These are phyloP conservation scores for Ennomos fuscantarius DNA, from an alignment of 2,888 invertebrate species.

Conservation along the genomic window DNA sequence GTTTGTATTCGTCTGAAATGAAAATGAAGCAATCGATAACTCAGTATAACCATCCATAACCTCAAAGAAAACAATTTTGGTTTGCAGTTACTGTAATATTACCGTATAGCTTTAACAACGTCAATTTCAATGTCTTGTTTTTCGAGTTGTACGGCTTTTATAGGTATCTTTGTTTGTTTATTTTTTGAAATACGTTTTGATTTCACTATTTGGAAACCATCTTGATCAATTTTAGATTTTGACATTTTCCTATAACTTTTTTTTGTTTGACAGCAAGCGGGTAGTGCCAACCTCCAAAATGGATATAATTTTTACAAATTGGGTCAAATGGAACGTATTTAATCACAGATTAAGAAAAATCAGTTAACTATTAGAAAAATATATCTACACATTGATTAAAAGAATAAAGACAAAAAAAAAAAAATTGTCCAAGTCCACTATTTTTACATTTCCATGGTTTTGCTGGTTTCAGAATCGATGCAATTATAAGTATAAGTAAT, in stretches of 20 bases:
- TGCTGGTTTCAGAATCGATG: no score
- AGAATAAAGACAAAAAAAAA: no score
- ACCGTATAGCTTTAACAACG: constrained; percentile 60
- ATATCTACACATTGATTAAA: no score
- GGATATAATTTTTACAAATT: no score
- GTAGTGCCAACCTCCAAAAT: not conserved
- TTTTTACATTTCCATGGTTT: no score
- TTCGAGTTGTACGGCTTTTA: constrained; percentile 44
- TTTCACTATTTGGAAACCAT: constrained; percentile 75
- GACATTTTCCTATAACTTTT: constrained; percentile 57
- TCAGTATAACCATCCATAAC: constrained; percentile 47
- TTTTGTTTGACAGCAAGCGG: constrained; percentile 9
- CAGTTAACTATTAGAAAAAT: no score
- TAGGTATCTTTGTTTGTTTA: constrained; percentile 62
- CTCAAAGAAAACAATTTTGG: constrained; percentile 47
- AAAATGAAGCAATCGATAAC: constrained; percentile 11
- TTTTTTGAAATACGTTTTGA: constrained; percentile 65
- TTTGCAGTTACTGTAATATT: constrained; percentile 19
- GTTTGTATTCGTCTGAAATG: constrained; percentile 67
- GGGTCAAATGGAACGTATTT: no score
- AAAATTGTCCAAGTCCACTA: no score
- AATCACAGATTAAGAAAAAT: no score
- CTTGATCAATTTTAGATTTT: constrained; percentile 63
- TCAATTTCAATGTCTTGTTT: constrained; percentile 57
- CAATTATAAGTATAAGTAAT: no score